Base-by-base conservation (phyloP, 2,888 invertebrate genomes). In the Epistrophe eligans region DNA sequence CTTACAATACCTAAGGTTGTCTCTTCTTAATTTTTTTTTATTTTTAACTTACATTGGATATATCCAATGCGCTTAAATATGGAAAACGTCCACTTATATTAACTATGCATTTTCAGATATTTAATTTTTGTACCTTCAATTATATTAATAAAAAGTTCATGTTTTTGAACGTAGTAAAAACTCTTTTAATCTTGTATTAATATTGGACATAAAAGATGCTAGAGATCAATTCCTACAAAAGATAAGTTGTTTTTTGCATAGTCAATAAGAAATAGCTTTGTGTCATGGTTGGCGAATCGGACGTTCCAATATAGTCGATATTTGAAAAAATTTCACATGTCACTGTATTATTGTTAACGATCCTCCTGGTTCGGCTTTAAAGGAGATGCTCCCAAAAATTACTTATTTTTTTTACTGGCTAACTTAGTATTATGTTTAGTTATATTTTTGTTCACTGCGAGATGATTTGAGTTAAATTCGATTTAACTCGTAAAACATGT, bases 51-150 rank as follows among this genome's bases (percentile, higher is more conserved):
- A 83, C 24, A 79, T 74, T 70, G 70, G 79, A 62, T 77, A 57
- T 43, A 50, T 55, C 62, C 62, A 45, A 50, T 74, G 79, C 73
- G 74, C 38, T 55, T 40, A 38, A 64, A 70, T 17, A 81, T 55
- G 62, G 55, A 79, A 77, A 79, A 74, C 83, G 83, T 79, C 83
- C 83, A 64, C 62, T n/a, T 64, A 62, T 52, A 73, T 71, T 81
- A 57, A 79, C 60, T 77, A 77, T 67, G 79, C 82, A 83, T 83
- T 79, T 83, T 77, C 70, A 74, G 57, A 74, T 84, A 79, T 70
- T 64, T 84, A 74, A 73, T 79, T 84, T 71, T 74, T 84, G 73
- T 79, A 74, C 70, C 66, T 77, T 83, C 72, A 58, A 66, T 74
- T 43, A 72, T 72, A 72, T 40, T 64, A 83, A 83, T 83, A 79